These are phyloP conservation scores for Drosophila neonasuta DNA, from an alignment of 2,888 invertebrate genomes.

Conservation along the genomic window DNA sequence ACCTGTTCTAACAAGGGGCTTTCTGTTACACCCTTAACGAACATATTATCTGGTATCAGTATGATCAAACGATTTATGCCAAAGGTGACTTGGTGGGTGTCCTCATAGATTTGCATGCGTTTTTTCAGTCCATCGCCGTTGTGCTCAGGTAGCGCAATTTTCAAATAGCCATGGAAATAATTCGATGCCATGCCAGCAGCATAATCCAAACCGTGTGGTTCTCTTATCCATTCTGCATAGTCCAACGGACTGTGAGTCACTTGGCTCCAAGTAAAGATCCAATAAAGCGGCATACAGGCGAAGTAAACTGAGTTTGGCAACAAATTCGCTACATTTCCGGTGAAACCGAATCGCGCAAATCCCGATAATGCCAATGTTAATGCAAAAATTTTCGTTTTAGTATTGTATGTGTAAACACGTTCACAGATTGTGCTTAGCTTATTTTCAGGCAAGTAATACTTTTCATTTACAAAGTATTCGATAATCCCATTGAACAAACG, in stretches of 20 bases:
- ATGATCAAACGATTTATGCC: conserved; percentile 74
- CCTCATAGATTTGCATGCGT: conserved; percentile 72
- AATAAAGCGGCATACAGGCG: conserved; percentile 64
- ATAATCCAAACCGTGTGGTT: conserved; percentile 76
- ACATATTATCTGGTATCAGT: conserved; percentile 77
- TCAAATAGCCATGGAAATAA: conserved; percentile 79
- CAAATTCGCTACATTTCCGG: conserved; percentile 23
- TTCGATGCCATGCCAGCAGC: conserved; percentile 80
- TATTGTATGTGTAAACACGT: conserved; percentile 48
- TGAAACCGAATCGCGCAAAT: conserved; percentile 34
- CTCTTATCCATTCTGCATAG: conserved; percentile 71
- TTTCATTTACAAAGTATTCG: conserved; percentile 52
- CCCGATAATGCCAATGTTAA: conserved; percentile 33
- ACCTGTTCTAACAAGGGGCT: conserved; percentile 65
- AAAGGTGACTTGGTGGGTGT: conserved; percentile 60
- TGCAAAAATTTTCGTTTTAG: conserved; percentile 12
- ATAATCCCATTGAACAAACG: conserved; percentile 40
- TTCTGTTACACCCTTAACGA: conserved; percentile 63
- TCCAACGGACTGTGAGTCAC: conserved; percentile 59
- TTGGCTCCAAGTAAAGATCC: conserved; percentile 44
- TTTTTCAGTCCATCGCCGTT: conserved; percentile 64
- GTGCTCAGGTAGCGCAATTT: conserved; percentile 66
- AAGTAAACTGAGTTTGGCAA: conserved; percentile 33
- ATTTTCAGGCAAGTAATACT: conserved; percentile 60
- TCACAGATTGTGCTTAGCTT: conserved; percentile 49